Evolutionary conservation across 1,140 invertebrate genomes (phyloP).

Genomic region (Zaprionus davidi): DNA sequence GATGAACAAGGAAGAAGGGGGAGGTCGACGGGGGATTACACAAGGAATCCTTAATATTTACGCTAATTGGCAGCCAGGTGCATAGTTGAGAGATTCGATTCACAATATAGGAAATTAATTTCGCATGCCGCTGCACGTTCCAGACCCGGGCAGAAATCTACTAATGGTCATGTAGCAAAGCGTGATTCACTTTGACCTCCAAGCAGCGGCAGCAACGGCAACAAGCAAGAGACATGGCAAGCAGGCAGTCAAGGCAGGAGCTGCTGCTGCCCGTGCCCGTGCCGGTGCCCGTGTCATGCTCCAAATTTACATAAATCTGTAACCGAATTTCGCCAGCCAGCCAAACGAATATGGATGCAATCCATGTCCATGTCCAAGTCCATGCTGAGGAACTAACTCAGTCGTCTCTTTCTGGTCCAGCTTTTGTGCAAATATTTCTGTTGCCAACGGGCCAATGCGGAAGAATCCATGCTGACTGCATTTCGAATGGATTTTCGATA

Average conservation of each 20-base stretch:
- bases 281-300: conserved; percentile 63
- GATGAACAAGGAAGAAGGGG: too few species aligned
- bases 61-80: conserved; percentile 82
- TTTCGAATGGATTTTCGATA: conserved; percentile 24
- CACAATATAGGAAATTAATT: conserved; percentile 64
- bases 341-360: conserved; percentile 43
- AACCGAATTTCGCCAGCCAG: conserved; percentile 58
- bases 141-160: conserved; percentile 49
- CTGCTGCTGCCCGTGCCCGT: conserved; percentile 2
- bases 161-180: conserved; percentile 75
- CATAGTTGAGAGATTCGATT: conserved; percentile 44
- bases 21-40: conserved; percentile 5
- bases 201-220: conserved; percentile 3
- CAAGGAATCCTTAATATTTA: conserved; percentile 77
- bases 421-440: conserved; percentile 27
- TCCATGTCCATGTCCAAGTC: conserved; percentile 32
- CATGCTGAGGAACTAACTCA: conserved; percentile 30
- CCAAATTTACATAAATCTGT: conserved; percentile 82
- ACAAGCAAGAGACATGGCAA: neutral
- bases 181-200: conserved; percentile 81
- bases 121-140: conserved; percentile 74
- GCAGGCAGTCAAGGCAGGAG: neutral
- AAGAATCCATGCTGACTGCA: conserved; percentile 56
- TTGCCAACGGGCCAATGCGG: conserved; percentile 54
- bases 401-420: conserved; percentile 33